Evolutionary conservation across 2,797 vertebrate genomes (phyloP).

Genomic region (Lophius americanus): DNA sequence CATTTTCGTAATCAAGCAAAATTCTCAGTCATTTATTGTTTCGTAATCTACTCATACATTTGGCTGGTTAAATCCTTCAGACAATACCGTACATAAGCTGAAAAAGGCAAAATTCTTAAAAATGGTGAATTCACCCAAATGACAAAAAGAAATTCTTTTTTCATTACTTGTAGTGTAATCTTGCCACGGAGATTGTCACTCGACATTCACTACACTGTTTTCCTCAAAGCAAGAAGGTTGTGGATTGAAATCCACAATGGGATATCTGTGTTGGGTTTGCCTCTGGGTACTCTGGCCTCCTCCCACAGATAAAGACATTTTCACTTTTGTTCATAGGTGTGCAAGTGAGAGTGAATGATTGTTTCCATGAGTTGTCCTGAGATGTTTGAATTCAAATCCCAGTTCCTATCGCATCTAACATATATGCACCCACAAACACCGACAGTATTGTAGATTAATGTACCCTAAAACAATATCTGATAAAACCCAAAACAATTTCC

Average conservation of each 20-base stretch:
- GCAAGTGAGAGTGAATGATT: too few relatives aligned
- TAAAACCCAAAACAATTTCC: neutral
- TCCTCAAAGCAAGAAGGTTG: too few relatives aligned
- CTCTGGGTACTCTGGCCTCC: too few relatives aligned
- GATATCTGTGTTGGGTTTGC: too few relatives aligned
- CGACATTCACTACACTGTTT: too few relatives aligned
- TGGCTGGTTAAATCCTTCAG: neutral
- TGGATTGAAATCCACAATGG: too few relatives aligned
- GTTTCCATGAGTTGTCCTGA: too few relatives aligned
- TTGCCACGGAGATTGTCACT: neutral
- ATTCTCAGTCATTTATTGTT: neutral
- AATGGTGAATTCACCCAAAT: constrained; percentile 4
- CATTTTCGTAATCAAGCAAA: neutral
- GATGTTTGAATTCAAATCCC: too few relatives aligned
- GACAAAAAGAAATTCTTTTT: neutral
- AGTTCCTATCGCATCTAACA: too few relatives aligned
- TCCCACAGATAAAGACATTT: too few relatives aligned
- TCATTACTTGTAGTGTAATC: neutral
- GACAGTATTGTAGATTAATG: neutral
- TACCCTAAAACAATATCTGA: neutral
- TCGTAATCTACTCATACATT: neutral
- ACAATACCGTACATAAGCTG: neutral
- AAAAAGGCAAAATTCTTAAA: constrained; percentile 12
- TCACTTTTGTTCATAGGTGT: too few relatives aligned
- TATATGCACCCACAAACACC: too few relatives aligned